These are phyloP conservation scores for Amblyjoppa fuscipennis DNA, from an alignment of 2,888 invertebrate species.

Conservation along the genomic window DNA sequence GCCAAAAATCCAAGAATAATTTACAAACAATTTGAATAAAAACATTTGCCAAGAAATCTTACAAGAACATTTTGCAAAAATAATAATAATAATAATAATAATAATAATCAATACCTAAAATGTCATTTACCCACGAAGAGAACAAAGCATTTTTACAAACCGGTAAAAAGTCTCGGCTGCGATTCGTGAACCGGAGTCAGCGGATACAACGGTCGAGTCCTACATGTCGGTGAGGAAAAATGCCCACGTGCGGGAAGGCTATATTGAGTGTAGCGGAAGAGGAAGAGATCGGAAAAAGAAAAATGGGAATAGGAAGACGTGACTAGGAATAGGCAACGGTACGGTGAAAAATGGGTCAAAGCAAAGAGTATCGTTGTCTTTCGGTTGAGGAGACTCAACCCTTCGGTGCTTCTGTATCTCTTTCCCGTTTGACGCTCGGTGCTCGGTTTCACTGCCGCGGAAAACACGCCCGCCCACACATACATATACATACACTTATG, in stretches of 20 bases:
- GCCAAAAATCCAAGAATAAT: no score
- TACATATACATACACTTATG: slow-evolving; percentile 28
- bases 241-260: slow-evolving; percentile 15
- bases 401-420: slow-evolving; percentile 69
- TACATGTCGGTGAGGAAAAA: slow-evolving; percentile 11
- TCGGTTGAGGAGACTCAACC: slow-evolving; percentile 70
- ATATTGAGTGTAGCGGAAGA: slow-evolving; percentile 63
- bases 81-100: no score
- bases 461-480: slow-evolving; percentile 35
- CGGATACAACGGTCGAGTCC: neutral
- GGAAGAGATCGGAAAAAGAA: slow-evolving; percentile 66
- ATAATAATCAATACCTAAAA: no score
- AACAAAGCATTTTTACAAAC: no score
- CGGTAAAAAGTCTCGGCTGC: no score
- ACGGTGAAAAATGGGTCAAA: slow-evolving; percentile 22
- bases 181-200: no score
- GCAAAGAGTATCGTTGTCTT: slow-evolving; percentile 70
- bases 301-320: slow-evolving; percentile 45
- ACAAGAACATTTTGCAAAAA: no score
- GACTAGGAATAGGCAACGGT: slow-evolving; percentile 21
- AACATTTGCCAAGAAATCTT: no score
- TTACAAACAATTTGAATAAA: no score
- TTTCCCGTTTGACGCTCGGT: slow-evolving; percentile 74
- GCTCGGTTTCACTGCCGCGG: slow-evolving; percentile 73
- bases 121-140: no score